Evolutionary conservation across 2,113 vertebrate species (phyloP), one percentile per base, ranked within the genome.

Genomic region (Vombatus ursinus): DNA sequence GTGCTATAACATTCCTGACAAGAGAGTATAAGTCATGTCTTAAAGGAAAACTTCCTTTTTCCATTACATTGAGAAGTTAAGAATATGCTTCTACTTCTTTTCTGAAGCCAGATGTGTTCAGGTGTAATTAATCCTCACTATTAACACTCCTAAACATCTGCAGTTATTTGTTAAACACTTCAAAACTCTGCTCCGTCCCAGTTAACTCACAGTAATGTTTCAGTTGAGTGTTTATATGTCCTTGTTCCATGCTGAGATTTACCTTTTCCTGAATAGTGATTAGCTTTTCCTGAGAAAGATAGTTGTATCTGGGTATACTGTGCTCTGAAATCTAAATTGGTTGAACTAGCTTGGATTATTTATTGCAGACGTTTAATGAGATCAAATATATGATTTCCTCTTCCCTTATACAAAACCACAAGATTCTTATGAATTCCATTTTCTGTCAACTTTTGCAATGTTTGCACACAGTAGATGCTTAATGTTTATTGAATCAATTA

Each of bases 181-280:
- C 61, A 94, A 8, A 0, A 96, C 95, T 52, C 47, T 94, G 37
- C 95, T 96, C 95, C 53, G 50, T 97, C 93, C 91, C 2, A 93
- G 77, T 97, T 95, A 96, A 92, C 92, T 95, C 92, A 96, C 96
- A 97, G 28, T 96, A 96, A 96, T 96, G 97, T 97, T 95, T 96
- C 92, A 95, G 92, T 96, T 96, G 97, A 95, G 93, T 95, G 90
- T 50, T 98, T 97, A 96, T 97, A 95, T 96, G 49, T 92, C 90
- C 2, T 91, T 96, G 16, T 12, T 50, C 47, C 25, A 44, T 61
- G 61, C 61, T 90, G 96, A 95, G 57, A 93, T 96, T 90, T 96
- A 68, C 3, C 28, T 57, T 92, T 98, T 97, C 94, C 94, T 98
- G 98, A 98, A 97, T 98, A 98, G 95, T 97, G 97, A 97, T 95